phyloP scores from a whole-genome alignment of 2,888 invertebrate genomes.

The Drosophila mayaguana region DNA sequence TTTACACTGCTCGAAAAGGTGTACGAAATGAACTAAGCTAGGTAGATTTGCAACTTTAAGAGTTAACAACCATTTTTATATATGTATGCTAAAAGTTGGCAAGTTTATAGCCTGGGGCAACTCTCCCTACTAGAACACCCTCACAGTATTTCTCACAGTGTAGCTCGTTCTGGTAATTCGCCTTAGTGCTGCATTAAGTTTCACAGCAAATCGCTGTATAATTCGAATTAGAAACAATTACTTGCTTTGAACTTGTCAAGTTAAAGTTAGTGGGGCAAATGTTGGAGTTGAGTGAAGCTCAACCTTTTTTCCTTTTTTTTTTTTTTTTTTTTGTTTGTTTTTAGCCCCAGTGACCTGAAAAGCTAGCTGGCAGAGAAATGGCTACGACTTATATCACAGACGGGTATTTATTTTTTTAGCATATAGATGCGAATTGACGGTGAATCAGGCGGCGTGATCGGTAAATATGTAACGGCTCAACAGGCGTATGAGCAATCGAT shows the following conservation, averaged over 20 bases:
- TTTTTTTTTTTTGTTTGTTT: slow-evolving; percentile 1
- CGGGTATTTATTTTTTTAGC: slow-evolving; percentile 60
- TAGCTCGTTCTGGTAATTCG: slow-evolving; percentile 43
- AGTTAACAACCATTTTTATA: no score
- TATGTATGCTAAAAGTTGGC: neutral
- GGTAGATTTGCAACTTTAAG: neutral
- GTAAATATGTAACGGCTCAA: slow-evolving; percentile 44
- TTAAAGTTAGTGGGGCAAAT: slow-evolving; percentile 49
- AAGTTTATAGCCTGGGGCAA: neutral
- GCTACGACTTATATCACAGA: slow-evolving; percentile 9
- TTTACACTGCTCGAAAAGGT: neutral
- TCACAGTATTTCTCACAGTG: slow-evolving; percentile 1
- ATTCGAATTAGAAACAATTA: slow-evolving; percentile 77
- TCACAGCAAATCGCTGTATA: slow-evolving; percentile 72
- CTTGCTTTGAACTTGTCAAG: slow-evolving; percentile 62
- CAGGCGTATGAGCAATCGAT: slow-evolving; percentile 55
- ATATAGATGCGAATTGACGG: slow-evolving; percentile 63
- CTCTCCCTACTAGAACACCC: neutral
- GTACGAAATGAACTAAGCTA: neutral
- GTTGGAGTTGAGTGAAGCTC: slow-evolving; percentile 2
- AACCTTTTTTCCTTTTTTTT: neutral
- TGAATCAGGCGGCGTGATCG: slow-evolving; percentile 32
- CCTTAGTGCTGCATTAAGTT: slow-evolving; percentile 56
- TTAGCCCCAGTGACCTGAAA: slow-evolving; percentile 51
- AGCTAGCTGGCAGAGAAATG: slow-evolving; percentile 26